These are phyloP conservation scores for Stratiomys singularior DNA, from an alignment of 2,888 invertebrate species.

Conservation along the genomic window DNA sequence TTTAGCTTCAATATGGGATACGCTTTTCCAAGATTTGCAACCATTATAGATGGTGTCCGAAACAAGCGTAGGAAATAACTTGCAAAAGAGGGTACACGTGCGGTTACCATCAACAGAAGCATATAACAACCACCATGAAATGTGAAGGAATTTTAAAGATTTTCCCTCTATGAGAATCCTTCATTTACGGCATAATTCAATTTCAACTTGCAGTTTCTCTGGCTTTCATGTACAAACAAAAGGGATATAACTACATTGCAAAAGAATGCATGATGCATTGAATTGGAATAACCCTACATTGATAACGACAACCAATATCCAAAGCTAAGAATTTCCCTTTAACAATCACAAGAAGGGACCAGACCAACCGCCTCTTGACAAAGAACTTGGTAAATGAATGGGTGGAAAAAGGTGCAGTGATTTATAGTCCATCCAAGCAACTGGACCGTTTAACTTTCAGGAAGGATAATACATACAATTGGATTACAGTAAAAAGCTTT, in stretches of 20 bases:
- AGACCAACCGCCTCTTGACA: not conserved
- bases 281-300: constrained; percentile 18
- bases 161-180: not conserved
- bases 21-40: constrained; percentile 30
- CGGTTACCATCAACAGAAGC: not conserved
- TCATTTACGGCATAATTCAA: constrained; percentile 25
- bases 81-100: constrained; percentile 1
- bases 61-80: not conserved
- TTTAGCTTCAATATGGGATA: not conserved
- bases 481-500: constrained; percentile 44
- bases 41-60: constrained; percentile 8
- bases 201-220: constrained; percentile 19
- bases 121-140: not conserved
- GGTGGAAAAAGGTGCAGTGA: constrained; percentile 40
- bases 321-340: not conserved
- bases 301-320: not conserved
- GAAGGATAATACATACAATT: constrained; percentile 39
- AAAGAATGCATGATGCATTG: constrained; percentile 39
- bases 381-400: constrained; percentile 3
- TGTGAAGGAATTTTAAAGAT: constrained; percentile 17
- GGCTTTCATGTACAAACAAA: constrained; percentile 29
- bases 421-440: constrained; percentile 36
- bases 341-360: not conserved
- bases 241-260: constrained; percentile 33
- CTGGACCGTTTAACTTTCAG: constrained; percentile 33